phyloP scores from a whole-genome alignment of 2,888 invertebrate genomes.

The Hypselothyrea guttata region DNA sequence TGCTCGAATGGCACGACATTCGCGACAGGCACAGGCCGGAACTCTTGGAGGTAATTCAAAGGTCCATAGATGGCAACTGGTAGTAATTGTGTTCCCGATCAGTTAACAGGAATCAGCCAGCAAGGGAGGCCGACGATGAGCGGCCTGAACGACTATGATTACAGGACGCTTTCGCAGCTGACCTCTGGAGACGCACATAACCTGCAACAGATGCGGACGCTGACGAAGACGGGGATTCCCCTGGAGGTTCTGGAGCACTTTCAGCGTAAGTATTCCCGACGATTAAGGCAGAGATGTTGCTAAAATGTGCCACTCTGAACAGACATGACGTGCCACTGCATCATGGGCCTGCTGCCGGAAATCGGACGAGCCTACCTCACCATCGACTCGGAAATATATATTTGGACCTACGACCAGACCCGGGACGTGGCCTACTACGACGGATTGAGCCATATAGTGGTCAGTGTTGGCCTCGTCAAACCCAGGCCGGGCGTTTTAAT shows the following conservation, averaged over 20 bases:
- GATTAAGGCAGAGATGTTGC: no score
- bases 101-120: slow-evolving; percentile 86
- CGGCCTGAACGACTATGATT: slow-evolving; percentile 95
- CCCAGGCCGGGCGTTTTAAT: slow-evolving; percentile 95
- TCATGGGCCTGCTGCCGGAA: slow-evolving; percentile 98
- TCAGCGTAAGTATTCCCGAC: slow-evolving; percentile 88
- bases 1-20: slow-evolving; percentile 87
- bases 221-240: slow-evolving; percentile 94
- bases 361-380: slow-evolving; percentile 98
- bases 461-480: slow-evolving; percentile 94
- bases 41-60: slow-evolving; percentile 77
- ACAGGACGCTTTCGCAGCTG: slow-evolving; percentile 90
- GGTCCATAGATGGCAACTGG: no score
- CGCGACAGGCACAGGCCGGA: slow-evolving; percentile 78
- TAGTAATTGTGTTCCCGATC: no score
- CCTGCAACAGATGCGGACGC: slow-evolving; percentile 90
- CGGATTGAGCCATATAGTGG: slow-evolving; percentile 95
- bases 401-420: slow-evolving; percentile 97
- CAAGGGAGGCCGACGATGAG: slow-evolving; percentile 92
- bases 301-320: slow-evolving; percentile 23
- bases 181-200: slow-evolving; percentile 86
- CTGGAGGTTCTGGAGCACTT: slow-evolving; percentile 97
- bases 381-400: slow-evolving; percentile 97
- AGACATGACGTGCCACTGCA: slow-evolving; percentile 98
- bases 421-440: slow-evolving; percentile 98